Evolutionary conservation across 2,113 vertebrate genomes (phyloP).

Genomic region (Seriola dumerili): DNA sequence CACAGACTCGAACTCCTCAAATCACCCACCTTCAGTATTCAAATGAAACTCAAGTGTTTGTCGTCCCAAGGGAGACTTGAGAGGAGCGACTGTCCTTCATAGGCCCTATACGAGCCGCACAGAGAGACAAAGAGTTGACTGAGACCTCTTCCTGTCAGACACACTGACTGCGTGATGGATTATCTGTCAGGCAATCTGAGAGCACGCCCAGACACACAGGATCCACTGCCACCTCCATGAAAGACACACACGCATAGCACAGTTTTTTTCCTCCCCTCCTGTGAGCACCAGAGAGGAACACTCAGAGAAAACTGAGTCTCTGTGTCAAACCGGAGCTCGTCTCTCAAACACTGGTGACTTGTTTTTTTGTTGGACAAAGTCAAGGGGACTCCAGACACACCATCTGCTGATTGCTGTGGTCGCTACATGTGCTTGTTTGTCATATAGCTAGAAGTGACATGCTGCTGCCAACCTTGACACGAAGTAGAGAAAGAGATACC

Average conservation of each 20-base stretch:
- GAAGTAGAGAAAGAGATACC: not conserved
- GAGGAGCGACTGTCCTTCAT: conserved; percentile 66
- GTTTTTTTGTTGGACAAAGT: conserved; percentile 30
- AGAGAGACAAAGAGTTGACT: conserved; percentile 47
- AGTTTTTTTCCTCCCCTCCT: not conserved
- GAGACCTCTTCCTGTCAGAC: conserved; percentile 80
- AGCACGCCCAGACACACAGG: conserved; percentile 75
- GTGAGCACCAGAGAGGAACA: conserved; percentile 37
- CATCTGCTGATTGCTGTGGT: not conserved
- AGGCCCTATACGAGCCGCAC: conserved; percentile 26
- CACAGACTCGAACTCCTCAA: conserved; percentile 14
- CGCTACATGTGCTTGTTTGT: not conserved
- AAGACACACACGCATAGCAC: conserved; percentile 49
- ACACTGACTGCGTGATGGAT: conserved; percentile 87
- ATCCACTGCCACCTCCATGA: conserved; percentile 76
- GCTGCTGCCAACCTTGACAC: conserved; percentile 11
- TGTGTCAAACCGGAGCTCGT: conserved; percentile 18
- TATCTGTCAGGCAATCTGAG: conserved; percentile 83
- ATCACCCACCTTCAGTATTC: conserved; percentile 33
- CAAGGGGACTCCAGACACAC: conserved; percentile 18
- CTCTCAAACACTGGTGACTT: conserved; percentile 7
- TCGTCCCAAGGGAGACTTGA: conserved; percentile 54
- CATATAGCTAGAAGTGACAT: not conserved
- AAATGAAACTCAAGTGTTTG: conserved; percentile 58
- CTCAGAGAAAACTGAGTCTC: conserved; percentile 6